Evolutionary conservation across 1,140 invertebrate species (phyloP), one percentile per base, ranked within the genome.

Genomic region (Ceratosolen solmsi): DNA sequence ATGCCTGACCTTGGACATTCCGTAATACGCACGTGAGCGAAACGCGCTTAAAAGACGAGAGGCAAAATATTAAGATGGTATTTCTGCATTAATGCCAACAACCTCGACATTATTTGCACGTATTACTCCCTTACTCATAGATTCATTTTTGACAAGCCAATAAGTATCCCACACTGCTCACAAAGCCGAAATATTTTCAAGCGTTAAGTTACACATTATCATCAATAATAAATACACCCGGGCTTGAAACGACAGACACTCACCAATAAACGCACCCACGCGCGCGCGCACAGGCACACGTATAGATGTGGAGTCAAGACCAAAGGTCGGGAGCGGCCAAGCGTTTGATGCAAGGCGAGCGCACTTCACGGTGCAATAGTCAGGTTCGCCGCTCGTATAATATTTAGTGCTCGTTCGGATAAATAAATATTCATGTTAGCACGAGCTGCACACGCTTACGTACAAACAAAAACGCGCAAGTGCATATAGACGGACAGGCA

Each of bases 381-480:
- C 60, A 63, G 30, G 60, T 33, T 36, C 15, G 60, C 30, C 73
- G 60, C 58, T 77, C 58, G 75, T 77, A 65, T 65, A 77, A 77
- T 65, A 65, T 65, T 77, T 65, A 77, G 41, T 54, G 30, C 4
- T 60, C 33, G 33, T 25, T 2, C 38, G 33, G 54, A 51, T 78
- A 54, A 68, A 78, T 78, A 78, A 78, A 78, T 78, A 78, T 78
- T 78, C 75, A 68, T 36, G 58, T 36, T 68, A 33, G 15, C 33
- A 22, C 36, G 36, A 38, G 11, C 1, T 8, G 63, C 33, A 20
- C 27, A 7, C 25, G 7, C 56, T 46, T 75, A 30, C 33, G 73
- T n/a, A 60, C 30, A n/a, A n/a, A 73, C 27, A 1, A 33, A 15
- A 13, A 73, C 51, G 5, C 41, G 41, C 5, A 13, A 13, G 41